A percentile compares a stretch with the other conserved stretches of the same genome.
Evolutionary conservation across 35 echinoderm and acorn worm species (phyloP).

Genomic region (Holothuria glaberrima): DNA sequence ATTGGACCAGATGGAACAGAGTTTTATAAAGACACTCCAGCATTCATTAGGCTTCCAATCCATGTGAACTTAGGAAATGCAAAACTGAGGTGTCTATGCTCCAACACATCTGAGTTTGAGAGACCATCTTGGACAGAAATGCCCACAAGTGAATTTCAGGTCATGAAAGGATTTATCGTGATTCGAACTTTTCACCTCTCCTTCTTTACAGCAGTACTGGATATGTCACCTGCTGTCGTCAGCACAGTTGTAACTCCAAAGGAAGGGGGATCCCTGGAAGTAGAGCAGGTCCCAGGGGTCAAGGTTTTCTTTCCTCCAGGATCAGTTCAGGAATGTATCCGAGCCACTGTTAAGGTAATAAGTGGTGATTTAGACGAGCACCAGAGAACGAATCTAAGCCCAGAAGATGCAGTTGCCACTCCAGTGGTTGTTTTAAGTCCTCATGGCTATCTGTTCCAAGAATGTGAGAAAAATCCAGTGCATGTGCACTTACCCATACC

Average conservation of each 20-base stretch:
- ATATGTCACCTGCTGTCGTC: conserved; percentile 62
- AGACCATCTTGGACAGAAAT: conserved; percentile 77
- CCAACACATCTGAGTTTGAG: conserved; percentile 75
- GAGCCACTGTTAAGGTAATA: conserved; percentile 75
- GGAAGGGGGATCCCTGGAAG: conserved; percentile 70
- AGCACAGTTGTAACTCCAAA: conserved; percentile 60
- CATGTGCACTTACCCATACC: conserved; percentile 81
- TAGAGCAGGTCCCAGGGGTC: conserved; percentile 86
- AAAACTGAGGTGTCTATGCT: conserved; percentile 82
- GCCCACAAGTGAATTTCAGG: conserved; percentile 77
- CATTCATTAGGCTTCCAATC: conserved; percentile 78
- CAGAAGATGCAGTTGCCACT: conserved; percentile 72
- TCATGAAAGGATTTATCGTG: conserved; percentile 69
- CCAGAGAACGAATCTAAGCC: conserved; percentile 56
- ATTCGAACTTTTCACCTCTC: conserved; percentile 85
- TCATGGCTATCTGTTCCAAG: conserved; percentile 84
- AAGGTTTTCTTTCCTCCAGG: conserved; percentile 77
- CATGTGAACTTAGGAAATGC: conserved; percentile 60
- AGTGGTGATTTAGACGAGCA: conserved; percentile 67
- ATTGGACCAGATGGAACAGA: conserved; percentile 82
- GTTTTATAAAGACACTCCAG: conserved; percentile 86
- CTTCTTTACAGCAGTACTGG: conserved; percentile 77
- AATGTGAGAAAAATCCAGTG: conserved; percentile 64
- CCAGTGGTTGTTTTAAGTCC: conserved; percentile 75
- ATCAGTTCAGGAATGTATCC: conserved; percentile 60